Evolutionary conservation across 2,113 vertebrate species (phyloP), one percentile per base, ranked within the genome.

Genomic region (Nestor notabilis): DNA sequence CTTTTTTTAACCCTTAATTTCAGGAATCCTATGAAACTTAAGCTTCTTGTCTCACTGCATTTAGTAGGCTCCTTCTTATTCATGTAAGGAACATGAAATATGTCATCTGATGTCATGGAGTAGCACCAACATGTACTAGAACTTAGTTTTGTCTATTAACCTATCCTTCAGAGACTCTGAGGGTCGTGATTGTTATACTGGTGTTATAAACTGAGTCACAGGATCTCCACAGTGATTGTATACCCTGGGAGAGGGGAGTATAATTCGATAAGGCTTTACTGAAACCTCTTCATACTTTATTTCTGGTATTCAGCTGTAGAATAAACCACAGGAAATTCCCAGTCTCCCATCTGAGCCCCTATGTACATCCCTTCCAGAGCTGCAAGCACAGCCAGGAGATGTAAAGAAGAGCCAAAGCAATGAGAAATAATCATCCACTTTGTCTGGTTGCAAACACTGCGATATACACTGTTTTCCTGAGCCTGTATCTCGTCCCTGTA

Each of bases 401-500:
- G 10, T 21, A 44, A 47, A 39, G 20, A 25, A 55, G 33, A 72
- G 11, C 4, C 33, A 50, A 25, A 6, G 24, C 29, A 46, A 17
- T 16, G 23, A 49, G 43, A 72, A 94, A 80, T 24, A 58, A 27
- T 19, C 28, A 10, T 15, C 47, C 24, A 27, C 9, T 29, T 33
- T 56, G 15, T 2, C 39, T 39, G 44, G 24, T 1, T 44, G 25
- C n/a, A 91, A 49, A 41, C 49, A 7, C 24, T 9, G 58, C 44
- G 83, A 29, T 29, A 19, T 10, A 23, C 7, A 6, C 5, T 9
- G 1, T 23, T 74, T 21, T 46, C 83, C 49, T 29, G 23, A 31
- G 23, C 21, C 17, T 50, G 0, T 20, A 3, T 17, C 13, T 23
- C 20, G 39, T 9, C 46, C 11, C 17, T 35, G 37, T 35, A 31